phyloP scores from a whole-genome alignment of 2,888 invertebrate genomes.

The Euphydryas editha region DNA sequence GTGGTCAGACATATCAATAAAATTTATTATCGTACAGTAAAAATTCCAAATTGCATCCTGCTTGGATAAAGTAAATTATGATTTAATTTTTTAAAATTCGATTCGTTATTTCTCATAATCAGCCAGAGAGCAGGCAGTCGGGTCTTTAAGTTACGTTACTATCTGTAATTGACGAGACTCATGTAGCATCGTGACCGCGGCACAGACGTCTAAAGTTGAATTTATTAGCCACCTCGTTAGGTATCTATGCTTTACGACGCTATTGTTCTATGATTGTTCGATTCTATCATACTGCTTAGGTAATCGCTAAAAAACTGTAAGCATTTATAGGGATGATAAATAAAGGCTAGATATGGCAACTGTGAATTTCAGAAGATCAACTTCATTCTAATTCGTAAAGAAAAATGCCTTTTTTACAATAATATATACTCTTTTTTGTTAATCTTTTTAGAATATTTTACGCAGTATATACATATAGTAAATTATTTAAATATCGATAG shows the following conservation, averaged over 20 bases:
- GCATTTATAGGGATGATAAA: neutral
- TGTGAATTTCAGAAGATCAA: neutral
- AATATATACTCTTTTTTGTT: no score
- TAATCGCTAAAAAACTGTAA: constrained; percentile 1
- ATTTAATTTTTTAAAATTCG: neutral
- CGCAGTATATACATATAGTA: neutral
- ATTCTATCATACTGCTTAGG: constrained; percentile 5
- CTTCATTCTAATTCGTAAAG: no score
- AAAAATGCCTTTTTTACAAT: no score
- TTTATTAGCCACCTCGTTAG: constrained; percentile 18
- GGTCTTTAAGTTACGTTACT: constrained; percentile 7
- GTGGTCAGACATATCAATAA: no score
- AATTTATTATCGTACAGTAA: no score
- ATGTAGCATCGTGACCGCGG: constrained; percentile 9
- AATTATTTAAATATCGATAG: constrained; percentile 1
- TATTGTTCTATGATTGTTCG: constrained; percentile 11
- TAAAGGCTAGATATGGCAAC: neutral
- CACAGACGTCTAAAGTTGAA: neutral
- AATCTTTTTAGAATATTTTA: no score
- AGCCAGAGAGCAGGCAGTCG: neutral
- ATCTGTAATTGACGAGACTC: constrained; percentile 1
- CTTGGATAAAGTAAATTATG: neutral
- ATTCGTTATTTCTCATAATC: neutral
- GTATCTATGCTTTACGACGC: neutral
- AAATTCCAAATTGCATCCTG: no score